These are phyloP conservation scores for Littorina saxatilis DNA, from an alignment of 1,140 invertebrate genomes.

Conservation along the genomic window DNA sequence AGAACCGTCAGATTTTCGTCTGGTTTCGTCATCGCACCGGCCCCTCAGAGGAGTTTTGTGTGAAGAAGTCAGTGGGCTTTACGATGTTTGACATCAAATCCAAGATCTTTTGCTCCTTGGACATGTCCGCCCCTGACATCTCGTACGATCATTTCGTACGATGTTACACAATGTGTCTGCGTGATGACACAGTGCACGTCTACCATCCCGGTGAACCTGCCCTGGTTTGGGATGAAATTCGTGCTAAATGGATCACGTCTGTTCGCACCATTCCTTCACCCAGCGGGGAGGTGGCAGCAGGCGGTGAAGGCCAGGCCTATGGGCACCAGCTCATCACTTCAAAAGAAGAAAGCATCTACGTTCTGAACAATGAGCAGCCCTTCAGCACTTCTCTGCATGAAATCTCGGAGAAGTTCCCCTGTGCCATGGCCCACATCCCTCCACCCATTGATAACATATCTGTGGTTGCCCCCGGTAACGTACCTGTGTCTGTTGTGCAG, in stretches of 20 bases:
- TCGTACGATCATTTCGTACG: slow-evolving; percentile 70
- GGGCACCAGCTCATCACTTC: slow-evolving; percentile 66
- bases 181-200: slow-evolving; percentile 68
- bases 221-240: slow-evolving; percentile 67
- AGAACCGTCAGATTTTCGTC: slow-evolving; percentile 67
- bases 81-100: slow-evolving; percentile 71
- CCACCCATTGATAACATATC: slow-evolving; percentile 72
- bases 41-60: slow-evolving; percentile 72
- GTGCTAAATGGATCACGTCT: slow-evolving; percentile 69
- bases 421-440: slow-evolving; percentile 64
- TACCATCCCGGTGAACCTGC: slow-evolving; percentile 72
- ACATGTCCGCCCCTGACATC: slow-evolving; percentile 67
- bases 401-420: slow-evolving; percentile 64
- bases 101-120: slow-evolving; percentile 66
- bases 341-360: slow-evolving; percentile 64
- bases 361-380: slow-evolving; percentile 69
- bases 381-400: slow-evolving; percentile 69
- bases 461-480: slow-evolving; percentile 62
- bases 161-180: slow-evolving; percentile 64
- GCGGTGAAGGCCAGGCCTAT: slow-evolving; percentile 55
- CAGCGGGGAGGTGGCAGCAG: slow-evolving; percentile 41
- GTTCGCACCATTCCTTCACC: slow-evolving; percentile 57
- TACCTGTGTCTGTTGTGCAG: slow-evolving; percentile 53
- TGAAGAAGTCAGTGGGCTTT: slow-evolving; percentile 73
- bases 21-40: slow-evolving; percentile 72